A percentile compares a stretch with the other conserved stretches of the same genome.
Conservation (phyloP, 1,140 invertebrate species). For the Ooceraea biroi region DNA sequence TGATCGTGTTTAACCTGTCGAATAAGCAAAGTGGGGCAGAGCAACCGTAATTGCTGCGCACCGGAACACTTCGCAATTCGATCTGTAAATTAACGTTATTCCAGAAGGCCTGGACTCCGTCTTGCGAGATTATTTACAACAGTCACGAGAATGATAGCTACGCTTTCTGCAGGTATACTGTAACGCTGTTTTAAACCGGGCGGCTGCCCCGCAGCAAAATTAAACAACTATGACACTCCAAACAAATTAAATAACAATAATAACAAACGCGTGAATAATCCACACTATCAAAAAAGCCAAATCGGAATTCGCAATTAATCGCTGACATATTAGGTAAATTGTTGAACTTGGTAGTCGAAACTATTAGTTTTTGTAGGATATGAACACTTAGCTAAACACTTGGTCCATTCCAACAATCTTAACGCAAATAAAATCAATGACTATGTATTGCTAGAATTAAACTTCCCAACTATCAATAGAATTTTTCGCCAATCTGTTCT, state of each 20-base stretch:
- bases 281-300: background rate
- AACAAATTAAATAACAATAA: background rate
- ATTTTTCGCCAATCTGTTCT: too few relatives aligned
- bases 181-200: background rate
- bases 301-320: too few relatives aligned
- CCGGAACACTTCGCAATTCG: conserved; percentile 43
- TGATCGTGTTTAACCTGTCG: conserved; percentile 38
- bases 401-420: too few relatives aligned
- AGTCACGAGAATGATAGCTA: background rate
- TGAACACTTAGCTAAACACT: too few relatives aligned
- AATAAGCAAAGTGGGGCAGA: conserved; percentile 29
- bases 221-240: background rate
- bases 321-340: too few relatives aligned
- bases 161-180: background rate
- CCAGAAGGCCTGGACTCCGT: conserved; percentile 13
- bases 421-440: too few relatives aligned
- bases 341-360: too few relatives aligned
- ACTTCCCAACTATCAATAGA: too few relatives aligned
- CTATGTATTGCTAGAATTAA: too few relatives aligned
- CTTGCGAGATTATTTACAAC: conserved; percentile 21
- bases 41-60: conserved; percentile 14
- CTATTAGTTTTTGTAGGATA: too few relatives aligned
- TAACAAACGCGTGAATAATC: background rate
- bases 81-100: conserved; percentile 49
- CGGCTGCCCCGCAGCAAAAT: background rate